Evolutionary conservation across 2,797 vertebrate genomes (phyloP).

Genomic region (Jordanella pulchra): DNA sequence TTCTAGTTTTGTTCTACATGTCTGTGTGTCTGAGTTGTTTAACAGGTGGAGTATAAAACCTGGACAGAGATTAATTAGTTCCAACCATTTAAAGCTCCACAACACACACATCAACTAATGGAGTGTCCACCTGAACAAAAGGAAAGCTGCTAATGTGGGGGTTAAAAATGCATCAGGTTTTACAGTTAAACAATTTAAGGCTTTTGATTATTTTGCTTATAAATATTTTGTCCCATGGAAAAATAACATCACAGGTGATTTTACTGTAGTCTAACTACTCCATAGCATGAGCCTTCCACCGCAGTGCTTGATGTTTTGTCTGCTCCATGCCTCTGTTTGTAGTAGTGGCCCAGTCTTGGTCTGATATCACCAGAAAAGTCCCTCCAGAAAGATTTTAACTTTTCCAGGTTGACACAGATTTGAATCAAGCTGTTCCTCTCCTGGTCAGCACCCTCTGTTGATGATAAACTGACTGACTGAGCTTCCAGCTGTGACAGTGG

Average conservation of each 20-base stretch:
- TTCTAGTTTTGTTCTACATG: background rate
- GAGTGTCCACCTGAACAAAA: too few relatives aligned
- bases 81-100: too few relatives aligned
- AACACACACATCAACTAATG: too few relatives aligned
- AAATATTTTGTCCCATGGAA: background rate
- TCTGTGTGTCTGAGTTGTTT: background rate
- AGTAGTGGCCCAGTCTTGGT: background rate
- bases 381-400: background rate
- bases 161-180: too few relatives aligned
- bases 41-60: too few relatives aligned
- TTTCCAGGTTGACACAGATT: background rate
- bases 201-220: background rate
- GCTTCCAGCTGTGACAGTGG: too few relatives aligned
- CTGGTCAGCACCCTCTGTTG: too few relatives aligned
- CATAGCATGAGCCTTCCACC: background rate
- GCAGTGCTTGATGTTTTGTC: too few relatives aligned
- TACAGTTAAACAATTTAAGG: too few relatives aligned
- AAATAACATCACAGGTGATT: background rate
- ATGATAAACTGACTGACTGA: too few relatives aligned
- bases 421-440: background rate
- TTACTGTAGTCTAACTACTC: background rate
- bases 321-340: background rate
- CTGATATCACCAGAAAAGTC: background rate
- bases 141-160: too few relatives aligned
- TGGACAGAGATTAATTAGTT: too few relatives aligned